These are phyloP conservation scores for Rhodophaea formosa DNA, from an alignment of 2,888 invertebrate species.

Conservation along the genomic window DNA sequence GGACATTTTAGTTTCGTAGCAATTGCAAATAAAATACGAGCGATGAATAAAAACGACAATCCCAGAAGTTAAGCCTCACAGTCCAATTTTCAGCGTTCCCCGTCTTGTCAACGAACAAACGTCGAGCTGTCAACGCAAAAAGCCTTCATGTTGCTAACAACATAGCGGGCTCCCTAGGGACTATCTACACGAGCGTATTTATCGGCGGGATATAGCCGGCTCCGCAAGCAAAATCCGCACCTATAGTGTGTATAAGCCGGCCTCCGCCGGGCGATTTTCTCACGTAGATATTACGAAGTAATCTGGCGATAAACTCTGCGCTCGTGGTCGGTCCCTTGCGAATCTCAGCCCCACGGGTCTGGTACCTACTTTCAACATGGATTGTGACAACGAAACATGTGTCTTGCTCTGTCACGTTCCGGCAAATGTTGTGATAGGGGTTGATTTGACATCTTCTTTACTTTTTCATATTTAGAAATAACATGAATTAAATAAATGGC, in stretches of 20 bases:
- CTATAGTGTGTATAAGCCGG: constrained; percentile 9
- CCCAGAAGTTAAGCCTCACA: neutral
- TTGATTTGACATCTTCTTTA: neutral
- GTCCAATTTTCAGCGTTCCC: constrained; percentile 6
- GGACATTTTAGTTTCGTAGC: neutral
- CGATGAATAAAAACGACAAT: neutral
- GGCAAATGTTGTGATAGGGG: neutral
- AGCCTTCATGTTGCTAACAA: constrained; percentile 7
- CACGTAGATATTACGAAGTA: constrained; percentile 15
- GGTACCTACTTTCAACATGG: neutral
- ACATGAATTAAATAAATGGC: too few species aligned
- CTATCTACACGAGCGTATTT: constrained; percentile 11
- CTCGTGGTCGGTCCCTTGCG: constrained; percentile 5
- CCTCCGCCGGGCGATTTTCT: constrained; percentile 4
- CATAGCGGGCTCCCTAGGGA: constrained; percentile 8
- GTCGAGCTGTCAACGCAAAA: constrained; percentile 12
- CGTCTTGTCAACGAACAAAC: constrained; percentile 10
- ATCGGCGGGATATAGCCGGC: constrained; percentile 3
- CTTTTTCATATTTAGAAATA: too few species aligned
- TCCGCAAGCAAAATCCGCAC: constrained; percentile 3
- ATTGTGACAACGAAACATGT: neutral
- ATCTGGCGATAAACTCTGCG: constrained; percentile 9
- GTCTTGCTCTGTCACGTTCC: neutral
- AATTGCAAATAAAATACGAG: neutral
- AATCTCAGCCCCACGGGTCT: constrained; percentile 1